Evolutionary conservation across 2,888 invertebrate species (phyloP).

Genomic region (Mythimna vitellina): DNA sequence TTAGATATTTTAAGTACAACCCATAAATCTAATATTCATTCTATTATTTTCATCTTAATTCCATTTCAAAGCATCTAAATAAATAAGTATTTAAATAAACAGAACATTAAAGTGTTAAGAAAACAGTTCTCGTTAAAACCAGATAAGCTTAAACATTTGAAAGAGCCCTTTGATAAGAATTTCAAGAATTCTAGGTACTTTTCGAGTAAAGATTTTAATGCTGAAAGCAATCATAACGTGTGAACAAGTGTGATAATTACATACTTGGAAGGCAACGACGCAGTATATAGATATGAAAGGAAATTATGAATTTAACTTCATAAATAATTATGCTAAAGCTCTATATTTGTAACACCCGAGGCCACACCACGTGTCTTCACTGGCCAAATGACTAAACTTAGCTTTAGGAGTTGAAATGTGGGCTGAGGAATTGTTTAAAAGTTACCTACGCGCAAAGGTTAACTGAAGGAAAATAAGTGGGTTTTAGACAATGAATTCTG

Average conservation of each 20-base stretch:
- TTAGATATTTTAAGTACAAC: neutral
- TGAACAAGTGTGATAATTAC: constrained; percentile 20
- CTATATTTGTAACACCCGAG: neutral
- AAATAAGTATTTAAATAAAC: constrained; percentile 5
- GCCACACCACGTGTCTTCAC: neutral
- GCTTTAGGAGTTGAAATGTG: no score
- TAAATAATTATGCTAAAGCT: constrained; percentile 16
- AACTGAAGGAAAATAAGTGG: no score
- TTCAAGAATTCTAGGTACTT: constrained; percentile 9
- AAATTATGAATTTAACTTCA: constrained; percentile 11
- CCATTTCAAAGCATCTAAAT: neutral
- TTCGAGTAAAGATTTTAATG: constrained; percentile 13
- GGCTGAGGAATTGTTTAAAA: no score
- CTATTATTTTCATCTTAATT: neutral
- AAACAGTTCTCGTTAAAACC: constrained; percentile 11
- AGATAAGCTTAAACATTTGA: constrained; percentile 17
- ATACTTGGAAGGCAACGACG: constrained; percentile 21
- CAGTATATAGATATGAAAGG: neutral
- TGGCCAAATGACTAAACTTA: no score
- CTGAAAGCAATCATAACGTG: constrained; percentile 27
- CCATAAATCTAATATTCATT: neutral
- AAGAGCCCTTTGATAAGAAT: constrained; percentile 3
- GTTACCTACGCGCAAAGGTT: no score
- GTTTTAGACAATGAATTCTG: no score
- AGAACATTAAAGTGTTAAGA: constrained; percentile 12